Evolutionary conservation across 2,113 vertebrate genomes (phyloP), one percentile per base, ranked within the genome.

Genomic region (Daubentonia madagascariensis): DNA sequence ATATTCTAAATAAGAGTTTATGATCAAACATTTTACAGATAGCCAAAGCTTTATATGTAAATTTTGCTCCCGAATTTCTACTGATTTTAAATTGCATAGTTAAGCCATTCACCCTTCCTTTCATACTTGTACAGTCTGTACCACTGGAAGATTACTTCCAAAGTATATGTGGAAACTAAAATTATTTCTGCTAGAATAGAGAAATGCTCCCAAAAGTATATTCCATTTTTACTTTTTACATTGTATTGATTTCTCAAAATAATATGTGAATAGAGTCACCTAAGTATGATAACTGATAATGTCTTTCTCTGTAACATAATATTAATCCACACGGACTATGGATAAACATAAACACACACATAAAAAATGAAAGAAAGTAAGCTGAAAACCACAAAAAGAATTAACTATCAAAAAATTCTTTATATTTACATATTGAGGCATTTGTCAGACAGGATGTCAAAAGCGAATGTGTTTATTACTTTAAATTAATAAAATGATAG

Each of bases 401-500:
- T 90, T 96, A n/a, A 96, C 78, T 63, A 97, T 30, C 97, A 97
- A 95, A 87, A 76, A 65, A n/a, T 10, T 93, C 0, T 97, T 94
- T 96, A 96, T 72, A n/a, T 90, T 97, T 97, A 94, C 68, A 91
- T 96, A 80, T 96, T 54, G 72, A 97, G 86, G 83, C 65, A 94
- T 96, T 98, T 97, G 87, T 32, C 94, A 91, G 94, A 90, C 65
- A 97, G 95, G 78, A 61, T 97, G 81, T 96, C 95, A 96, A 96
- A 98, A 98, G 72, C 70, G 98, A 96, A 85, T 95, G 81, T 81
- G 72, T 98, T 96, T 96, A 72, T 89, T 95, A 91, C 18, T 94
- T 98, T 98, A 95, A 98, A 98, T 97, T 98, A 98, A 97, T 98
- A 96, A 98, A 96, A 95, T 73, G 96, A 89, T 86, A 97, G 93